phyloP scores from a whole-genome alignment of 1,140 invertebrate genomes.

The Pollicipes pollicipes region DNA sequence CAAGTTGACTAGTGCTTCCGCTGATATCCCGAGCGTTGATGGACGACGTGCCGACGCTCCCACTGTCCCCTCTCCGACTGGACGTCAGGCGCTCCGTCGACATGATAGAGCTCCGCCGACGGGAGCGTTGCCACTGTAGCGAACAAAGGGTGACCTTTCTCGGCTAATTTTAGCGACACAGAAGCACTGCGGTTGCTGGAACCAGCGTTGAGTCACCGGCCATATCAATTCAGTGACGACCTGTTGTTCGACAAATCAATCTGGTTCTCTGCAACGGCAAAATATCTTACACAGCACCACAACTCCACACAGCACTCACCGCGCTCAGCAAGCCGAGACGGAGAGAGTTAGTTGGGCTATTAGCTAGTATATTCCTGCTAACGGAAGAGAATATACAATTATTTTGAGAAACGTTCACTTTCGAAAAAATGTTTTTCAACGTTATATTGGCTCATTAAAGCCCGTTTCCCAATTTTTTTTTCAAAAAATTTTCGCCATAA shows the following conservation, averaged over 20 bases:
- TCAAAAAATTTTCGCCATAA: too few relatives aligned
- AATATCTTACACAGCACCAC: too few relatives aligned
- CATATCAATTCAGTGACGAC: too few relatives aligned
- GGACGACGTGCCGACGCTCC: background rate
- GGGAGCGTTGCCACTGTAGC: background rate
- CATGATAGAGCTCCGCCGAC: background rate
- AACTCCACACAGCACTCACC: too few relatives aligned
- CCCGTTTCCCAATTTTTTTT: too few relatives aligned
- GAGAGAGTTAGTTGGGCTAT: too few relatives aligned
- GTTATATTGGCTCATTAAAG: conserved; percentile 7
- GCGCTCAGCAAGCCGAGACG: too few relatives aligned
- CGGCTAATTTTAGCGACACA: background rate
- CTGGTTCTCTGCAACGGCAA: too few relatives aligned
- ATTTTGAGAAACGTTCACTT: background rate
- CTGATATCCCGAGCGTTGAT: background rate
- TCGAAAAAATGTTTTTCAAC: too few relatives aligned
- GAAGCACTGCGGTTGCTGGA: background rate
- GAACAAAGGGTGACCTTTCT: background rate
- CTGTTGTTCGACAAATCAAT: too few relatives aligned
- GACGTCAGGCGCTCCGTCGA: background rate
- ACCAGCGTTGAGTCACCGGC: too few relatives aligned
- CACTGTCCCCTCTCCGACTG: background rate
- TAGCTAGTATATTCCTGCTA: background rate
- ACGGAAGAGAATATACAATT: too few relatives aligned
- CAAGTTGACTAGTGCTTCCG: background rate